Base-by-base conservation (phyloP, 2,113 vertebrate genomes). In the Ptyas mucosa region DNA sequence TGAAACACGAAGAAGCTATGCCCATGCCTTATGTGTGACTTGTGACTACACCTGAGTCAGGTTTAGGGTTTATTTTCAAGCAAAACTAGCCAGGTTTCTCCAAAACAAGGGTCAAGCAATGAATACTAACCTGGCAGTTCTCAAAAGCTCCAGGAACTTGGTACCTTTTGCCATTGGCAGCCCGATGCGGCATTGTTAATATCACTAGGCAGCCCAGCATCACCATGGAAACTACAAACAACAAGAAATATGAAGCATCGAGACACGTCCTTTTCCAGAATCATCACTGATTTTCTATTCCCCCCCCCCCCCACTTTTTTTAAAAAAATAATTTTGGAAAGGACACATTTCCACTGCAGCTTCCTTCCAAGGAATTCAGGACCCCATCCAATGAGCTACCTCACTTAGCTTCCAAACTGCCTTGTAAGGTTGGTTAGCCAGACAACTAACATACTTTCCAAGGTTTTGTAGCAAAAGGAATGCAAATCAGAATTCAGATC, bases 301-400 rank as follows among this genome's bases (percentile, higher is more conserved):
- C 49, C 14, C 26, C 9, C 9, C 24, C 24, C 8, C 0, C 3
- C 4, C 5, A 4, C 0, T 46, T 46, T 46, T 46, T 43, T 43
- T 43, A 43, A 43, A 43, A 43, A 46, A 46, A 46, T 20, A 55
- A 55, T 29, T 0, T 49, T 39, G 18, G 57, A 87, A 23, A 23
- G 21, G 49, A 29, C 52, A 11, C 23, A 46, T 57, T 91, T 85
- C 7, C 54, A 29, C 53, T 54, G 20, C 52, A 52, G 29, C 7
- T 88, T 91, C 75, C 87, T 52, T 54, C 61, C 51, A 57, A 88
- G 1, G 10, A 55, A 53, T 53, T 8, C 7, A 21, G 24, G 51
- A 5, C 2, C 24, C 1, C 51, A 54, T 5, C 55, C 34, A 1
- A 18, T 1, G 7, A 46, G 21, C 9, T 14, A 55, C 39, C 46